A percentile compares a stretch with the other conserved stretches of the same genome.
Evolutionary conservation across 2,888 invertebrate species (phyloP).

Genomic region (Geophilus truncorum): DNA sequence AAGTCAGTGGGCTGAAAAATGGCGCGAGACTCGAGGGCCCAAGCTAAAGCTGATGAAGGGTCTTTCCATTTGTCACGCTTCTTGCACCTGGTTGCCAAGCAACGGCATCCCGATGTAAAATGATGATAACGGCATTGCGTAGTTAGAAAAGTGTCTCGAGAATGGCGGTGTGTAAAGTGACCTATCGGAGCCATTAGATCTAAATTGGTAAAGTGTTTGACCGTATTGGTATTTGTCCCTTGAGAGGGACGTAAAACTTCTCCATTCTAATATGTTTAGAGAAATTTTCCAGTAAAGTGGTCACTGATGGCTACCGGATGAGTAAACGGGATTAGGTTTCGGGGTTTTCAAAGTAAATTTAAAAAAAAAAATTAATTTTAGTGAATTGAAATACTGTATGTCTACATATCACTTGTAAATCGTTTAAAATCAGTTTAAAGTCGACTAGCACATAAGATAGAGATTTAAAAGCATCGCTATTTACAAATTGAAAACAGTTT

Average conservation of each 20-base stretch:
- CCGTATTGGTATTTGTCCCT: background rate
- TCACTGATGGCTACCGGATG: background rate
- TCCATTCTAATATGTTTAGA: background rate
- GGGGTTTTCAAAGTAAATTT: too few species aligned
- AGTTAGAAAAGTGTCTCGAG: background rate
- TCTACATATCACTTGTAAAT: background rate
- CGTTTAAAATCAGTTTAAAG: background rate
- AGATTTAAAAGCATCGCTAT: background rate
- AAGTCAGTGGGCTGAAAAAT: conserved; percentile 20
- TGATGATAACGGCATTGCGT: background rate
- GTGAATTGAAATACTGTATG: too few species aligned
- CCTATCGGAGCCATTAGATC: background rate
- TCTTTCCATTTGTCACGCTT: conserved; percentile 29
- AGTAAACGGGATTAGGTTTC: too few species aligned
- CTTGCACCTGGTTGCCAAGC: conserved; percentile 20
- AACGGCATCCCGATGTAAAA: conserved; percentile 11
- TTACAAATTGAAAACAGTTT: conserved; percentile 7
- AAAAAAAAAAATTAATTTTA: too few species aligned
- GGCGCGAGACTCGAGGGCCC: conserved; percentile 8
- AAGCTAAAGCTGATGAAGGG: conserved; percentile 10
- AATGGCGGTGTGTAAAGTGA: background rate
- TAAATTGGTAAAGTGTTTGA: background rate
- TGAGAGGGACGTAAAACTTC: background rate
- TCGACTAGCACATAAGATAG: background rate
- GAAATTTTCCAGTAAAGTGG: background rate